Conservation (phyloP, 2,113 vertebrate genomes). For the Entelurus aequoreus region DNA sequence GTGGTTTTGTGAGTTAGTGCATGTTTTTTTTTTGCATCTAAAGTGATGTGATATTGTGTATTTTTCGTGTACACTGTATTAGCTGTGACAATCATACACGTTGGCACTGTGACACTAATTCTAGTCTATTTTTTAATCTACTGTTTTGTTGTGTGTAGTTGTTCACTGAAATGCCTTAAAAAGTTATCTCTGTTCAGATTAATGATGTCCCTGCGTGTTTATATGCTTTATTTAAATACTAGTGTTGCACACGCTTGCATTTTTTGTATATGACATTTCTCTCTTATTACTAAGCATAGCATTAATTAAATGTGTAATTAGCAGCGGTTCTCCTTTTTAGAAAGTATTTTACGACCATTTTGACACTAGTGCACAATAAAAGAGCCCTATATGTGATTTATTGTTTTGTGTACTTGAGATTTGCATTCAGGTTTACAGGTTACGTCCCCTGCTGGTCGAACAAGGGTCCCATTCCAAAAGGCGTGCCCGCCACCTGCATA, state of each 20-base stretch:
- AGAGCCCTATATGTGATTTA: background rate
- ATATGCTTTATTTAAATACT: slow-evolving; percentile 24
- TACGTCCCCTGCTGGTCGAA: too few relatives aligned
- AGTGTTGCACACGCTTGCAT: slow-evolving; percentile 27
- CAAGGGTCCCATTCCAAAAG: too few relatives aligned
- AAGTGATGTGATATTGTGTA: slow-evolving; percentile 21
- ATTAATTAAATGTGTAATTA: slow-evolving; percentile 11
- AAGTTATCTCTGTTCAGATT: background rate
- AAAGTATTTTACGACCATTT: slow-evolving; percentile 29
- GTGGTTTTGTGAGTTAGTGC: slow-evolving; percentile 15
- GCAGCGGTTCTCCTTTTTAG: slow-evolving; percentile 18
- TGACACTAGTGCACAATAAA: slow-evolving; percentile 30
- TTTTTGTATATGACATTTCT: slow-evolving; percentile 25
- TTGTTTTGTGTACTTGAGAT: background rate
- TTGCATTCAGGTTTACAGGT: too few relatives aligned
- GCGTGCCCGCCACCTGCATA: too few relatives aligned
- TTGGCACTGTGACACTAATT: slow-evolving; percentile 33
- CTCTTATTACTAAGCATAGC: slow-evolving; percentile 1
- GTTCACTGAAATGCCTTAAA: slow-evolving; percentile 52
- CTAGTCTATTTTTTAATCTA: slow-evolving; percentile 13
- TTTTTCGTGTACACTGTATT: slow-evolving; percentile 22
- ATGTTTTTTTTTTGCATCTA: slow-evolving; percentile 36
- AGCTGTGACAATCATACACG: slow-evolving; percentile 51
- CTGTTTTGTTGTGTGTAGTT: slow-evolving; percentile 18
- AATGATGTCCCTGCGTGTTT: slow-evolving; percentile 12